These are phyloP conservation scores for Mustela nigripes DNA, from an alignment of 2,113 vertebrate genomes.

Conservation along the genomic window DNA sequence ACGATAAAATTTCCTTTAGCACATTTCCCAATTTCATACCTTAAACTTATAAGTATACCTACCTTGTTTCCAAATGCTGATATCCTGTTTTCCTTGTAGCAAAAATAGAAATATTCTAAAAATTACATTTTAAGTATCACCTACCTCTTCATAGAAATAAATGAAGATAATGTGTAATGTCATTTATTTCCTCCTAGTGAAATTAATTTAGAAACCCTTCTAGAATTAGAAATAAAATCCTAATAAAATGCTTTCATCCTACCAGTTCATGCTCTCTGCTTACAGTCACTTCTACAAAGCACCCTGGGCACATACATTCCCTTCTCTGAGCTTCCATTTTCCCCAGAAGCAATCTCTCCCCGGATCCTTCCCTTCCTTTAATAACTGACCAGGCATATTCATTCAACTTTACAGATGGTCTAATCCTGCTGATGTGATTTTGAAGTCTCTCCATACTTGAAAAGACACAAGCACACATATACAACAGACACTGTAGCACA, in stretches of 20 bases:
- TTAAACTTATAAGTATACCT: neutral
- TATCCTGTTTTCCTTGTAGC: too few relatives aligned
- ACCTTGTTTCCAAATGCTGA: neutral
- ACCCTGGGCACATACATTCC: neutral
- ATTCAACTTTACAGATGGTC: neutral
- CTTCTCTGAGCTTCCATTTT: neutral
- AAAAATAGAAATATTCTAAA: slow-evolving; percentile 13
- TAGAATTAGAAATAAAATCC: neutral
- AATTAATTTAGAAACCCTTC: neutral
- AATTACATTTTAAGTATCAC: neutral
- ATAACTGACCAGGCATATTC: neutral
- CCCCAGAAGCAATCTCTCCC: neutral
- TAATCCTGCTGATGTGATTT: neutral
- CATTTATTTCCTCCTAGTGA: neutral
- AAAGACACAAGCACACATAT: neutral
- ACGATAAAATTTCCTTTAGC: neutral
- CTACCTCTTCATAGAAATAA: neutral
- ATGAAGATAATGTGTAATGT: neutral
- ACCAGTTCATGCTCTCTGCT: neutral
- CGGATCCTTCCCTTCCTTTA: neutral
- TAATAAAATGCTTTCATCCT: neutral
- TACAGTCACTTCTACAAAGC: neutral
- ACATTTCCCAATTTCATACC: neutral
- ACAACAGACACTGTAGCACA: neutral
- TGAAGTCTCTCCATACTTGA: neutral